These are phyloP conservation scores for Lynx canadensis DNA, from an alignment of 2,113 vertebrate genomes.

Conservation along the genomic window DNA sequence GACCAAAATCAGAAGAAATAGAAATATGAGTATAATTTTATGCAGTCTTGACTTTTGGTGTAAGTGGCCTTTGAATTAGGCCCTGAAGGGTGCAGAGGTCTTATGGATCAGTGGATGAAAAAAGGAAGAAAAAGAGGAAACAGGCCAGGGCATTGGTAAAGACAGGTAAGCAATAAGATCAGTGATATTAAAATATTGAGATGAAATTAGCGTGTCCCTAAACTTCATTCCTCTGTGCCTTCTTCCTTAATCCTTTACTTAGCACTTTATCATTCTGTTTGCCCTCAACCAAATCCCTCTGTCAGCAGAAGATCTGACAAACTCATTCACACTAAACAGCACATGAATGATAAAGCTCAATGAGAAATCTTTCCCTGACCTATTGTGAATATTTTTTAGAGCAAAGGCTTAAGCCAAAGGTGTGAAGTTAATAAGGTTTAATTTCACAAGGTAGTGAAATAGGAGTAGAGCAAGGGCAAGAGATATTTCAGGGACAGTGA, in stretches of 20 bases:
- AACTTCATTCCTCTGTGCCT: not conserved
- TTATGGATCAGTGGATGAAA: not conserved
- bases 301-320: conserved; percentile 33
- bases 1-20: not conserved
- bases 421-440: not conserved
- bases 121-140: not conserved
- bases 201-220: not conserved
- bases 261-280: conserved; percentile 4
- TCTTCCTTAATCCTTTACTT: not conserved
- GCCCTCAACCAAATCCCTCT: not conserved
- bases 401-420: not conserved
- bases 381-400: conserved; percentile 32
- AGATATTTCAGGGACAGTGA: not conserved
- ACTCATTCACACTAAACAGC: conserved; percentile 6
- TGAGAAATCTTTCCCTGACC: not conserved
- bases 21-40: not conserved
- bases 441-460: not conserved
- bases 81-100: not conserved
- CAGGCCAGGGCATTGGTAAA: not conserved
- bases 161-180: not conserved
- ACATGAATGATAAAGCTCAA: not conserved
- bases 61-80: not conserved
- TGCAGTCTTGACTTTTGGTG: not conserved
- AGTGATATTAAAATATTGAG: not conserved
- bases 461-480: not conserved